Evolutionary conservation across 2,888 invertebrate genomes (phyloP), one percentile per base, ranked within the genome.

Genomic region (Hirudinaria manillensis): DNA sequence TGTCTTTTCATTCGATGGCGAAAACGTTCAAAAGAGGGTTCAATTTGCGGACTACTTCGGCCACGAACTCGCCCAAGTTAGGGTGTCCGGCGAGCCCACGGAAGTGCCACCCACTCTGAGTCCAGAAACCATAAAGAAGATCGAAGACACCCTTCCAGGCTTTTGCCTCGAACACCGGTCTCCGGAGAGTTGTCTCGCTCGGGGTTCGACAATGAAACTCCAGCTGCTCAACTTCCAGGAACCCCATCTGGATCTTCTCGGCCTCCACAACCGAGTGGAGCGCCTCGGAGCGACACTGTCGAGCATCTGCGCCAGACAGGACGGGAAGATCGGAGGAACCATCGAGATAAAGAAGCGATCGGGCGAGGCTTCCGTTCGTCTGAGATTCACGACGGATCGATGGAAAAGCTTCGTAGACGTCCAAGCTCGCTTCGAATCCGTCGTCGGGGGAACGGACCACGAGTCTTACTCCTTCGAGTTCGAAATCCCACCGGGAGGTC

Each of bases 31-130:
- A 3, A 56, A 45, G 55, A 73, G 61, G 24, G 65, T 73, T 2
- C 32, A n/a, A 16, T 73, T 73, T 73, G 73, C 73, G 1, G 73
- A 73, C 34, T 21, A 56, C 29, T 38, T 36, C 3, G 73, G 73
- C 3, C 51, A 73, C 13, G 65, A 73, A 27, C 55, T 73, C 32
- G 24, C 34, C 1, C 34, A 73, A 24, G 65, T 73, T 3, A 73
- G 61, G 29, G n/a, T 73, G 19, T 36, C 73, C 27, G n/a, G 32
- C 24, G 73, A 73, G 36, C 56, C 73, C 19, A 36, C 65, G n/a
- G 65, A 73, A 3, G 56, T 38, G 7, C 73, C 73, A 34, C 73
- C 73, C 16, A 24, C 10, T 13, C 32, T 73, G 13, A 65, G 34
- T n/a, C 6, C 16, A 19, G 56, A 73, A 65, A 34, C 65, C n/a